Evolutionary conservation across 2,888 invertebrate genomes (phyloP), one percentile per base, ranked within the genome.

Genomic region (Byasa hedistus): DNA sequence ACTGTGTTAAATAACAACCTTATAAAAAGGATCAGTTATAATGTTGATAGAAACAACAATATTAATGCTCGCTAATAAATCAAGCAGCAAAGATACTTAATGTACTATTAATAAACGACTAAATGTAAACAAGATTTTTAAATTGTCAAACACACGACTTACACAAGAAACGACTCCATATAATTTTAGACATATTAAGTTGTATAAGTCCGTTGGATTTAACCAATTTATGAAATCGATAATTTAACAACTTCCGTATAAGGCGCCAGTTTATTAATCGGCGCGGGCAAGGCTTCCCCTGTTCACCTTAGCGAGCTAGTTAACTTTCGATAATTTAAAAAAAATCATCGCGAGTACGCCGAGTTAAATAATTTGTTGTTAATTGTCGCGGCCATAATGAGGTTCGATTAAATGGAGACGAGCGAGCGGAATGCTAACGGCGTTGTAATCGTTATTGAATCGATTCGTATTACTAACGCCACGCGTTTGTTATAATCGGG

Each of bases 1-100:
- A 73, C 78, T 73, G 70, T 54, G 71, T 48, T 51, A 68, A 73
- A 80, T 63, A 69, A 74, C 75, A 76, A 78, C 56, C 19, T 44
- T 51, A 62, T 32, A 36, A 19, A 23, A 57, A 63, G 62, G 51
- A n/a, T 64, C 55, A 59, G 17, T 54, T 54, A 54, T 54, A 65
- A 59, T 68, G 56, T 52, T 48, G 68, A 60, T 65, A 27, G 57
- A 15, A 36, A 5, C 52, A 22, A n/a, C n/a, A n/a, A 48, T 48
- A n/a, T 48, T 44, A 48, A n/a, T n/a, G 48, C n/a, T n/a, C 48
- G 5, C 48, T 48, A 48, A n/a, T 19, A 5, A 48, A n/a, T n/a
- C 48, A 48, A 48, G n/a, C 7, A n/a, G 4, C 1, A 48, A 48
- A 48, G n/a, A 5, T 48, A n/a, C 5, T 48, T 48, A 19, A 48